Percentiles rank a stretch among this genome's conserved stretches.
Evolutionary conservation across 2,797 vertebrate species (phyloP).

Genomic region (Hybognathus amarus): DNA sequence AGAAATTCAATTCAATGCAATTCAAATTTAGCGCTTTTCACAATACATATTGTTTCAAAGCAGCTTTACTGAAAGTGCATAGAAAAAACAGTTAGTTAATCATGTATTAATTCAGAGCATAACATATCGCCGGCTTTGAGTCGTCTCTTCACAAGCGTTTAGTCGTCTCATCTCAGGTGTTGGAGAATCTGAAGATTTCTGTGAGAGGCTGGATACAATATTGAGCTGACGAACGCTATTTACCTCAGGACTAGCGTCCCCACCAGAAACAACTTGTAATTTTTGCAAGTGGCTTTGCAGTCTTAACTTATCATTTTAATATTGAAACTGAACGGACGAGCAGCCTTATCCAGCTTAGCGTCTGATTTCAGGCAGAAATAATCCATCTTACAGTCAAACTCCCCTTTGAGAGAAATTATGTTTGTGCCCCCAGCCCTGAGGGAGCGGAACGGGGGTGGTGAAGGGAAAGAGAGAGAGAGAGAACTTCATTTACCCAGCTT

Average conservation of each 20-base stretch:
- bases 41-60: too few relatives aligned
- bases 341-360: constrained; percentile 65
- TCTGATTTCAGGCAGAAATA: constrained; percentile 79
- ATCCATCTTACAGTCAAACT: constrained; percentile 78
- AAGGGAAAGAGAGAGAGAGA: constrained; percentile 38
- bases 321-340: constrained; percentile 58
- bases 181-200: too few relatives aligned
- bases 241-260: too few relatives aligned
- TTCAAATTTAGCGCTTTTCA: too few relatives aligned
- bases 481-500: constrained; percentile 53
- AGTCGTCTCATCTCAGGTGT: too few relatives aligned
- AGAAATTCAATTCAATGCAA: neutral
- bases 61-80: too few relatives aligned
- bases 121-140: too few relatives aligned
- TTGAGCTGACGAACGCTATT: too few relatives aligned
- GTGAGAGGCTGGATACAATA: too few relatives aligned
- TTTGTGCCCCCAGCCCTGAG: constrained; percentile 58
- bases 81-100: too few relatives aligned
- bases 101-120: too few relatives aligned
- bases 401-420: constrained; percentile 74
- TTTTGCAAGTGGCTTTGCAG: constrained; percentile 48
- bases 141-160: too few relatives aligned
- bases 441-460: constrained; percentile 49
- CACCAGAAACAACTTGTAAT: constrained; percentile 13
- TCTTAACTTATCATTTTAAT: constrained; percentile 61